Conservation (phyloP, 1,140 invertebrate species). For the Caenorhabditis latens region DNA sequence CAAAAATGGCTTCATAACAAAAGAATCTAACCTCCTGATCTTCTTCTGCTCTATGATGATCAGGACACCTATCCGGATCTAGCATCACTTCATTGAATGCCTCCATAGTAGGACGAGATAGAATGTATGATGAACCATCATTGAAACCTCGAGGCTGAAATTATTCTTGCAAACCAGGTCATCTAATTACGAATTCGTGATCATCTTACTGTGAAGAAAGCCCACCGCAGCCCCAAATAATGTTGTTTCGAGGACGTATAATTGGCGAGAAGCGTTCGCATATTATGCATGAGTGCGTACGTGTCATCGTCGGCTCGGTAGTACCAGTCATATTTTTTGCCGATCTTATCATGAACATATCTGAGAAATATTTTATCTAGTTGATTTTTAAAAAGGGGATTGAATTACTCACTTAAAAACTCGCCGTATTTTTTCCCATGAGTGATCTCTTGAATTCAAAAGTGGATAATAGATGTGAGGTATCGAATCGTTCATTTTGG, state of each 20-base stretch:
- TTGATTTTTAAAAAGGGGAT: neutral
- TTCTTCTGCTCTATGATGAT: constrained; percentile 66
- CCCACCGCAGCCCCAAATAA: constrained; percentile 65
- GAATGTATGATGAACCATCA: constrained; percentile 63
- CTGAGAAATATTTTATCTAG: constrained; percentile 30
- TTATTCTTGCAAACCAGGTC: constrained; percentile 20
- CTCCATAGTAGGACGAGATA: constrained; percentile 56
- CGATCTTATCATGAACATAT: constrained; percentile 57
- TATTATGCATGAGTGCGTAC: constrained; percentile 79
- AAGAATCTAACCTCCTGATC: constrained; percentile 61
- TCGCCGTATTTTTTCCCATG: constrained; percentile 65
- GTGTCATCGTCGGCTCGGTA: constrained; percentile 79
- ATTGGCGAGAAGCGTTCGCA: constrained; percentile 74
- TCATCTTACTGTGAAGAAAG: constrained; percentile 64
- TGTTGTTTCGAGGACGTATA: constrained; percentile 67
- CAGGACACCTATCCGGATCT: constrained; percentile 56
- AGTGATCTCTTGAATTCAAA: constrained; percentile 59
- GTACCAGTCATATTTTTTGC: constrained; percentile 75
- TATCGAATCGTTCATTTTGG: constrained; percentile 61
- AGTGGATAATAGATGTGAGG: constrained; percentile 62
- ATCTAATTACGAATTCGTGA: neutral
- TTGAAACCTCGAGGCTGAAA: constrained; percentile 61
- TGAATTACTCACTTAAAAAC: constrained; percentile 60
- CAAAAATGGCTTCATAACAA: too few relatives aligned
- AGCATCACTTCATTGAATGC: constrained; percentile 59